phyloP scores from a whole-genome alignment of 2,113 vertebrate genomes.

The Kobus ellipsiprymnus region DNA sequence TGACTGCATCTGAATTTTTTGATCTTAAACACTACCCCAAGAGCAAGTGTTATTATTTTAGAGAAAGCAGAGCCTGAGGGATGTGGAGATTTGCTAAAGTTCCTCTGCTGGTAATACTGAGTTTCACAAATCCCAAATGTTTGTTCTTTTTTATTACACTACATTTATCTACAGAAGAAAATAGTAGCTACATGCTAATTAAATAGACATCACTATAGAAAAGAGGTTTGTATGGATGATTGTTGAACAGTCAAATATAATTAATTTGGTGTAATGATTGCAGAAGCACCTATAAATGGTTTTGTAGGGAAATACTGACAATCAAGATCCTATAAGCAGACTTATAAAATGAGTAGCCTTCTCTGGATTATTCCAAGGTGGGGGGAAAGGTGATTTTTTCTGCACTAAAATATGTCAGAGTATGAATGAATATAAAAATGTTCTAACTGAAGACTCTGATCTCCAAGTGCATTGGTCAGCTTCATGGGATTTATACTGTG shows the following conservation, averaged over 20 bases:
- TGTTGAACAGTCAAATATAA: not conserved
- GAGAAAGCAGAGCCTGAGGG: not conserved
- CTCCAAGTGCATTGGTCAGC: not conserved
- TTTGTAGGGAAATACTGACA: not conserved
- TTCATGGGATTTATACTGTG: not conserved
- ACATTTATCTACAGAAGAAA: not conserved
- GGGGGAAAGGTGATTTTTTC: not conserved
- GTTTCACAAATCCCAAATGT: not conserved
- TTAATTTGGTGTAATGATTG: not conserved
- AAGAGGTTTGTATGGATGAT: not conserved
- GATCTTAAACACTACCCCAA: not conserved
- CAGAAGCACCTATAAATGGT: not conserved
- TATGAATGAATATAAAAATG: constrained; percentile 28
- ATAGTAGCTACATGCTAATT: not conserved
- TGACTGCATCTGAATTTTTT: not conserved
- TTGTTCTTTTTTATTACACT: not conserved
- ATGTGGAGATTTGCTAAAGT: not conserved
- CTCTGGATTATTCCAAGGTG: not conserved
- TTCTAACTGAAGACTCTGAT: not conserved
- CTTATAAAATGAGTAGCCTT: not conserved
- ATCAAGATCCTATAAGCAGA: not conserved
- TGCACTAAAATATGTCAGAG: not conserved
- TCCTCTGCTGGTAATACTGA: not conserved
- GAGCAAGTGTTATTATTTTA: not conserved
- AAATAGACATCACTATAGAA: not conserved